Evolutionary conservation across 2,888 invertebrate genomes (phyloP).

Genomic region (Notocelia uddmanniana): DNA sequence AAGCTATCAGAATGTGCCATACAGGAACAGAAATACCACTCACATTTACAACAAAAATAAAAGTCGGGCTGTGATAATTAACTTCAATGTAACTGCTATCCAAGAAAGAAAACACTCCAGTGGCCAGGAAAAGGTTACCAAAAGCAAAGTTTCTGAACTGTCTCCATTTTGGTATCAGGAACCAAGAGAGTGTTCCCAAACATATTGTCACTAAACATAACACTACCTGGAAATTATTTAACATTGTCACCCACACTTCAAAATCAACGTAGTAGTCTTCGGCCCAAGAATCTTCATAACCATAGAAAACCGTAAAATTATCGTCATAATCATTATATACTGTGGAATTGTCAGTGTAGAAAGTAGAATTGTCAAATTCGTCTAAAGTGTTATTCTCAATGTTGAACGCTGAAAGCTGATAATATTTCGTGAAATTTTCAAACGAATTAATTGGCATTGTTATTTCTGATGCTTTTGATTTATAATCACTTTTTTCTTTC

Average conservation of each 20-base stretch:
- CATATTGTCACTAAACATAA: neutral
- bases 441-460: no score
- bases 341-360: neutral
- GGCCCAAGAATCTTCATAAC: neutral
- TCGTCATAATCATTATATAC: neutral
- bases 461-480: neutral
- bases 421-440: neutral
- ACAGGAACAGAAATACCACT: neutral
- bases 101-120: neutral
- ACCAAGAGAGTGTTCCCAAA: slow-evolving; percentile 28
- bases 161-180: slow-evolving; percentile 29
- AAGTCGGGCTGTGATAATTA: no score
- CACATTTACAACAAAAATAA: neutral
- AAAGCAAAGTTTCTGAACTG: slow-evolving; percentile 30
- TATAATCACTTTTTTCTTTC: neutral
- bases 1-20: slow-evolving; percentile 30
- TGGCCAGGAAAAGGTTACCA: neutral
- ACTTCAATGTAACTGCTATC: no score
- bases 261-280: neutral
- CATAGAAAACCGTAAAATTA: no score
- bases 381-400: neutral
- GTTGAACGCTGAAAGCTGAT: neutral
- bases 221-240: neutral
- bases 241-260: no score
- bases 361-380: neutral